These are phyloP conservation scores for Eutolmus rufibarbis DNA, from an alignment of 2,888 invertebrate genomes.

Conservation along the genomic window DNA sequence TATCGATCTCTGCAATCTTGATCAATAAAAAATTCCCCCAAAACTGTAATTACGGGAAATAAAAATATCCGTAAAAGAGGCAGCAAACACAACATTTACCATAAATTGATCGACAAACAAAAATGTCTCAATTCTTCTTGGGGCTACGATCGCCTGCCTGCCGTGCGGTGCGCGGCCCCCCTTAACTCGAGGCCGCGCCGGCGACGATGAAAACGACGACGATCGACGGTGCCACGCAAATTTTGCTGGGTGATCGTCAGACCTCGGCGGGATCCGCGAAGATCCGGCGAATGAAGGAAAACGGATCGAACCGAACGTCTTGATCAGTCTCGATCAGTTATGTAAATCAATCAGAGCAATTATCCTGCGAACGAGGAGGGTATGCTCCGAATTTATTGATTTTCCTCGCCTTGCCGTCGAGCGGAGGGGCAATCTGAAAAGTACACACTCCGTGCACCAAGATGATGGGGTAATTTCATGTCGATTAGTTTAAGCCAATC, in stretches of 20 bases:
- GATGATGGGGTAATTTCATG: constrained; percentile 47
- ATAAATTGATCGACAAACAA: constrained; percentile 38
- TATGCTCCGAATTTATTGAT: constrained; percentile 45
- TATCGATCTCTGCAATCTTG: constrained; percentile 19
- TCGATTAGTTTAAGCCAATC: constrained; percentile 47
- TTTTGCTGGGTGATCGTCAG: neutral
- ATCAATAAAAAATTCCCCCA: constrained; percentile 22
- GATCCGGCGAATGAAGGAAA: neutral
- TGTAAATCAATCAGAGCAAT: constrained; percentile 64
- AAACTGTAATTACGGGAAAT: constrained; percentile 38
- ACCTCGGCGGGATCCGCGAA: neutral
- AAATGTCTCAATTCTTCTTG: constrained; percentile 33
- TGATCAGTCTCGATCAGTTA: constrained; percentile 62
- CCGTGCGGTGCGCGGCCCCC: neutral
- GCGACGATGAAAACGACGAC: neutral
- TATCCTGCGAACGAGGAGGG: constrained; percentile 58
- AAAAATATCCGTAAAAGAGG: constrained; percentile 34
- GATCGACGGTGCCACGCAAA: neutral
- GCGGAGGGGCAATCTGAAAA: constrained; percentile 19
- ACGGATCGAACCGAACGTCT: constrained; percentile 60
- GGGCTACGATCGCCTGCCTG: neutral
- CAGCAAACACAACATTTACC: constrained; percentile 30
- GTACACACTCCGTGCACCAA: constrained; percentile 31
- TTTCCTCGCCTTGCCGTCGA: neutral
- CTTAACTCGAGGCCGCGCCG: neutral